Evolutionary conservation across 2,113 vertebrate species (phyloP).

Genomic region (Labeo catla): DNA sequence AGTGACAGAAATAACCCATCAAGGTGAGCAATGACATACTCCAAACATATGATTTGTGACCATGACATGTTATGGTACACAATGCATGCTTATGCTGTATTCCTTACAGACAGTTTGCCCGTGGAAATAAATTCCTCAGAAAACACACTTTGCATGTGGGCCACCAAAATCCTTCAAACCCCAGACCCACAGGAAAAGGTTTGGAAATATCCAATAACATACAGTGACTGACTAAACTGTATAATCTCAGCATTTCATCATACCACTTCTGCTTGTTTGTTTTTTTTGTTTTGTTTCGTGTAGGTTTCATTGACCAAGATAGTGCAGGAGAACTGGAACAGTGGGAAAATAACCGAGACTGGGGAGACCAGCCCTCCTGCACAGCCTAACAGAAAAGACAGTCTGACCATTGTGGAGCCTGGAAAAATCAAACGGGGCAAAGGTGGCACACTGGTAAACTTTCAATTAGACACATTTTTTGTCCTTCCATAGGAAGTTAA

Average conservation of each 20-base stretch:
- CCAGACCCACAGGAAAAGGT: constrained; percentile 72
- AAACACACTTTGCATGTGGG: constrained; percentile 68
- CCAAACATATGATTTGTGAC: not conserved
- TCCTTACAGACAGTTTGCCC: constrained; percentile 22
- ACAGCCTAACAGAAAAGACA: constrained; percentile 66
- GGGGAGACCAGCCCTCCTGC: constrained; percentile 62
- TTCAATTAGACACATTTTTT: not conserved
- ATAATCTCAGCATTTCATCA: not conserved
- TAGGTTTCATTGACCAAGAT: constrained; percentile 68
- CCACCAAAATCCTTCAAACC: constrained; percentile 68
- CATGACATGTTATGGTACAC: not conserved
- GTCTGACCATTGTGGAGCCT: constrained; percentile 67
- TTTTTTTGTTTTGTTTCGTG: not conserved
- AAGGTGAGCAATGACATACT: constrained; percentile 51
- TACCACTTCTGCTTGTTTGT: not conserved
- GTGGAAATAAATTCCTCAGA: constrained; percentile 52
- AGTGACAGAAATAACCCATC: constrained; percentile 17
- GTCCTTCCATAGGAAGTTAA: not conserved
- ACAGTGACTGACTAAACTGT: not conserved
- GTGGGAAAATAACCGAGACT: constrained; percentile 65
- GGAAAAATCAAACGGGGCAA: constrained; percentile 73
- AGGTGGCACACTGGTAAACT: constrained; percentile 70
- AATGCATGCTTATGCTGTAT: constrained; percentile 2
- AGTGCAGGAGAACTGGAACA: constrained; percentile 65
- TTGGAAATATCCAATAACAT: constrained; percentile 15